A percentile compares a stretch with the other conserved stretches of the same genome.
These are phyloP conservation scores for Euplexia lucipara DNA, from an alignment of 2,888 invertebrate genomes.

Conservation along the genomic window DNA sequence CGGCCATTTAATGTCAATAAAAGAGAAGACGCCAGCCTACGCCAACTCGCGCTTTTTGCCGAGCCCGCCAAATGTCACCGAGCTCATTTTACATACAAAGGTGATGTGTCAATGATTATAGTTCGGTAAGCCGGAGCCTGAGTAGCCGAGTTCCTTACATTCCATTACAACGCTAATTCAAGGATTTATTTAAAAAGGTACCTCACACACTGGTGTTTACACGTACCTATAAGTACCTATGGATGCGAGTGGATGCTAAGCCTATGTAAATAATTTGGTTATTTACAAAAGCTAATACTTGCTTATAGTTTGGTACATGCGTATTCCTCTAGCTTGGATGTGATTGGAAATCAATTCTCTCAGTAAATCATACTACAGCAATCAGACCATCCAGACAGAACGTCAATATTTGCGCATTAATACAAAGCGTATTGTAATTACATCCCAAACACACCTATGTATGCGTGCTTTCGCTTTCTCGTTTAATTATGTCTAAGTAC, in stretches of 20 bases:
- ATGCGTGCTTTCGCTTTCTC: constrained; percentile 37
- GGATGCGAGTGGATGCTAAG: too few relatives aligned
- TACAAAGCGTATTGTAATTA: constrained; percentile 71
- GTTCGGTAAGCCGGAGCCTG: constrained; percentile 38
- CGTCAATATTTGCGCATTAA: constrained; percentile 73
- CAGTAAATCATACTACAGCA: constrained; percentile 64
- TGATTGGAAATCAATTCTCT: constrained; percentile 59
- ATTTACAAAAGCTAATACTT: background rate
- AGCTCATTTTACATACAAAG: constrained; percentile 88
- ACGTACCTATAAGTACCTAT: background rate
- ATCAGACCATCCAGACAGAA: constrained; percentile 63
- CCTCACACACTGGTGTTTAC: constrained; percentile 13
- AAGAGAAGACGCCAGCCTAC: constrained; percentile 73
- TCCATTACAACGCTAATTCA: constrained; percentile 55
- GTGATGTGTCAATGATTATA: constrained; percentile 83
- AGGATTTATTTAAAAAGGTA: constrained; percentile 46
- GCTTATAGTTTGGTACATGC: background rate
- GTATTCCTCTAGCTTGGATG: constrained; percentile 16
- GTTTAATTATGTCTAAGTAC: constrained; percentile 66
- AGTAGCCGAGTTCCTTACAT: constrained; percentile 43
- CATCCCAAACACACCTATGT: constrained; percentile 34
- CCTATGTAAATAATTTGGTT: background rate
- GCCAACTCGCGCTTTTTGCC: constrained; percentile 78
- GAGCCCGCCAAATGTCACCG: constrained; percentile 75
- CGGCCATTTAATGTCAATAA: constrained; percentile 89